Conservation (phyloP, 2,797 vertebrate genomes). For the Petrocephalus schoutedeni region DNA sequence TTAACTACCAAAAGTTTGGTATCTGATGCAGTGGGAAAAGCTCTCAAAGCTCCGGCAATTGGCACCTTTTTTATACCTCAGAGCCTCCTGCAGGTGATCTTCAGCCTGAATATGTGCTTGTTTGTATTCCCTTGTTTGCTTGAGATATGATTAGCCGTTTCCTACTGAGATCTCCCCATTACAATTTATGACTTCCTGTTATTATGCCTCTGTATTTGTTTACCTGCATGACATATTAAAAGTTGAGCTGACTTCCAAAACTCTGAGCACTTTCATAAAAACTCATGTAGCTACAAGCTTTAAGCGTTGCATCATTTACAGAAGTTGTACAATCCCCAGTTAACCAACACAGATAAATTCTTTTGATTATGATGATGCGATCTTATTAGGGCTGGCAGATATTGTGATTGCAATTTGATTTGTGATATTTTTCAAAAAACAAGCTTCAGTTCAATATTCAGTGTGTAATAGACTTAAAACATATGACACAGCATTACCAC, state of each 20-base stretch:
- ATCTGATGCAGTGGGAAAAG: background rate
- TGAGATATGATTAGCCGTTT: background rate
- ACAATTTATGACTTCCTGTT: background rate
- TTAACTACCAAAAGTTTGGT: background rate
- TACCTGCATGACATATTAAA: background rate
- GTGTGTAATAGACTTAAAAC: too few species aligned
- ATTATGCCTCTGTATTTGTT: background rate
- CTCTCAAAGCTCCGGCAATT: background rate
- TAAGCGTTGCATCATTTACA: background rate
- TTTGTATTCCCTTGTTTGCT: background rate
- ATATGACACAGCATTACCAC: too few species aligned
- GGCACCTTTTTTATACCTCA: background rate
- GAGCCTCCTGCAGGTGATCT: background rate
- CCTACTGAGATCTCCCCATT: conserved; percentile 1
- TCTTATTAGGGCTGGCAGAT: background rate
- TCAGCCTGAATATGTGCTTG: background rate
- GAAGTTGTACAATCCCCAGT: background rate
- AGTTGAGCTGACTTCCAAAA: background rate
- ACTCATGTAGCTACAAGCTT: background rate
- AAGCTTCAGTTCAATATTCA: too few species aligned
- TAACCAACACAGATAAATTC: background rate
- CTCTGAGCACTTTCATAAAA: background rate
- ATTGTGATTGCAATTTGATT: too few species aligned
- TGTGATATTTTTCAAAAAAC: too few species aligned
- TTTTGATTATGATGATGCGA: background rate